Base-by-base conservation (phyloP, 2,797 vertebrate genomes). In the Huso huso region DNA sequence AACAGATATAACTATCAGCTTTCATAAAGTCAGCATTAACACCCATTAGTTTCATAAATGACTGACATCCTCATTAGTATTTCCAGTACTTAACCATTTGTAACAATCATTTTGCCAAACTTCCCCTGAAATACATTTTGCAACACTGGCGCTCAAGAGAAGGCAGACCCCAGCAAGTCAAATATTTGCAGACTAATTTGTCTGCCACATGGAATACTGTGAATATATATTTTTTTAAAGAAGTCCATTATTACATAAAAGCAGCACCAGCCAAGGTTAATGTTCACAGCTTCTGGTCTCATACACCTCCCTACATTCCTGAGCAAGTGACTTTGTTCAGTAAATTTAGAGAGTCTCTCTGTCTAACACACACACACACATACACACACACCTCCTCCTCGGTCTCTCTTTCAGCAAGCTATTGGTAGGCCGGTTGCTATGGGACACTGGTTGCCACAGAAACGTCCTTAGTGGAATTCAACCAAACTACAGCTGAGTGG, bases 391-490 rank as follows among this genome's bases (percentile, higher is more conserved):
- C n/a, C 13, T 23, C 48, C 65, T 53, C 12, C 50, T 69, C 66
- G 61, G 67, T 64, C 71, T 23, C 23, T 2, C 23, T 37, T 37
- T 37, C 23, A 37, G 23, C 23, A 37, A 37, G 75, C 66, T 55
- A 78, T 74, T 81, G 78, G 83, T 68, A 15, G 23, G 49, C 70
- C 64, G 9, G 83, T 87, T 83, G 82, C 86, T 83, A 85, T 74
- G 82, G 75, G 74, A 84, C 75, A 61, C 66, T 1, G 63, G 83
- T 87, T 86, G 78, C 83, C 80, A 87, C 78, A 82, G 86, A 84
- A 87, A 89, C 85, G 73, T 74, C 61, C 67, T 76, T 74, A 83
- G 79, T 81, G 76, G 76, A 78, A 75, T 80, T 69, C 66, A 61
- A 66, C 74, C 63, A 71, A 72, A 68, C 72, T 66, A 74, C 80